Evolutionary conservation across 2,888 invertebrate genomes (phyloP), one percentile per base, ranked within the genome.

Genomic region (Plebejus anna): DNA sequence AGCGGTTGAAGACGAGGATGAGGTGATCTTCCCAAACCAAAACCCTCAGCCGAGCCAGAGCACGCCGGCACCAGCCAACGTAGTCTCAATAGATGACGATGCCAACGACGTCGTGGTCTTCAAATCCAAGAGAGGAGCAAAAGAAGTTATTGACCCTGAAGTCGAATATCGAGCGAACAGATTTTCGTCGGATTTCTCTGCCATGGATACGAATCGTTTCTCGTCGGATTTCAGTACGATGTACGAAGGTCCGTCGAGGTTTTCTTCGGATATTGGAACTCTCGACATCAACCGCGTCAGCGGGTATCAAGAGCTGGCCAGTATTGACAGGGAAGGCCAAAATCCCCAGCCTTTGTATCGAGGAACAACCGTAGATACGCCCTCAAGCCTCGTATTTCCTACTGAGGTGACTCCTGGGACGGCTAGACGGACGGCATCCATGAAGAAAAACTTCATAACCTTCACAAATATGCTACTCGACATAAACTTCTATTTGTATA

Each of bases 11-110:
- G 94, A 94, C 75, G 94, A 94, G 28, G 95, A 95, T 80, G 95
- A 95, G 85, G 94, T 95, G 3, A 94, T 95, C 80, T 95, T 95
- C 81, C 93, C 95, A 0, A 92, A 91, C 80, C 90, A 90, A 85
- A 85, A 80, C 71, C 79, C 77, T 36, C 66, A 76, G 80, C 77
- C 76, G 32, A 32, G 0, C 86, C 85, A 1, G 2, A 73, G 73
- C 73, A 51, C 22, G 55, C 11, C 72, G 22, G 5, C 28, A 32
- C 28, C 76, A 73, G 81, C 82, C 16, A 86, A 79, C 75, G 78
- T 82, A 22, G 78, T 81, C 4, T 78, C 80, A 1, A 88, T 88
- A 75, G 91, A 92, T 2, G 91, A 92, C 59, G 92, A 92, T n/a
- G 82, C 80, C 0, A 86, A 85, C 1, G 93, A 93, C 76, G 90